Evolutionary conservation across 1,140 invertebrate species (phyloP).

Genomic region (Aphelinus atriplicis): DNA sequence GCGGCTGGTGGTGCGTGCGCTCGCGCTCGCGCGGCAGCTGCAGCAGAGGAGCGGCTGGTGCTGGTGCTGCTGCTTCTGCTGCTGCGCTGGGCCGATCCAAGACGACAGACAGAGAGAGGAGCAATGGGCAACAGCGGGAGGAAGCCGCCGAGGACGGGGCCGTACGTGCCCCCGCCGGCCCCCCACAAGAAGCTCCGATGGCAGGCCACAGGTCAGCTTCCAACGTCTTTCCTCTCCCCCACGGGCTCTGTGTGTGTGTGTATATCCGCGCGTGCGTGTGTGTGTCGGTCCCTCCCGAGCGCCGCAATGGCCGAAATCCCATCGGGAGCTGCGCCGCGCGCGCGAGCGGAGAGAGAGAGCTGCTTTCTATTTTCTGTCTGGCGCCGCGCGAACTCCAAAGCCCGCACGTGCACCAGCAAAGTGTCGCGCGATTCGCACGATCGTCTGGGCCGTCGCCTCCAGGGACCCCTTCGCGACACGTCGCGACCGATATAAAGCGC

Average conservation of each 20-base stretch:
- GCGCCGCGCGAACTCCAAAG: not conserved
- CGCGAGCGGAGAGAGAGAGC: not conserved
- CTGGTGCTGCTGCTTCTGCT: not conserved
- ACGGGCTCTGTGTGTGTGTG: not conserved
- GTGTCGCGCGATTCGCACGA: too few relatives aligned
- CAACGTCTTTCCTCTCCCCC: not conserved
- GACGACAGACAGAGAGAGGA: slow-evolving; percentile 10
- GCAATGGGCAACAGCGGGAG: slow-evolving; percentile 59
- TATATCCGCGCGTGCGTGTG: too few relatives aligned
- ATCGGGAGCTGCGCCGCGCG: not conserved
- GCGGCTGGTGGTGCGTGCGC: not conserved
- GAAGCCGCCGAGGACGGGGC: slow-evolving; percentile 52
- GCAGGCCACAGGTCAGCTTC: slow-evolving; percentile 56
- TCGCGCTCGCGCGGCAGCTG: not conserved
- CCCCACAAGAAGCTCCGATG: slow-evolving; percentile 54
- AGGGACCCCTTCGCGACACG: too few relatives aligned
- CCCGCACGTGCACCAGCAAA: too few relatives aligned
- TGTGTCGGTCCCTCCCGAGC: too few relatives aligned
- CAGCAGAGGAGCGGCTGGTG: too few relatives aligned
- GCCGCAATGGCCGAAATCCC: too few relatives aligned
- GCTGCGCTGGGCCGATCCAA: slow-evolving; percentile 29
- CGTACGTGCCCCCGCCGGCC: slow-evolving; percentile 39
- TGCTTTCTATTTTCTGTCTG: slow-evolving; percentile 6
- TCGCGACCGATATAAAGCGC: too few relatives aligned
- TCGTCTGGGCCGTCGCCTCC: too few relatives aligned